Base-by-base conservation (phyloP, 2,797 vertebrate genomes). In the Sternotherus odoratus region DNA sequence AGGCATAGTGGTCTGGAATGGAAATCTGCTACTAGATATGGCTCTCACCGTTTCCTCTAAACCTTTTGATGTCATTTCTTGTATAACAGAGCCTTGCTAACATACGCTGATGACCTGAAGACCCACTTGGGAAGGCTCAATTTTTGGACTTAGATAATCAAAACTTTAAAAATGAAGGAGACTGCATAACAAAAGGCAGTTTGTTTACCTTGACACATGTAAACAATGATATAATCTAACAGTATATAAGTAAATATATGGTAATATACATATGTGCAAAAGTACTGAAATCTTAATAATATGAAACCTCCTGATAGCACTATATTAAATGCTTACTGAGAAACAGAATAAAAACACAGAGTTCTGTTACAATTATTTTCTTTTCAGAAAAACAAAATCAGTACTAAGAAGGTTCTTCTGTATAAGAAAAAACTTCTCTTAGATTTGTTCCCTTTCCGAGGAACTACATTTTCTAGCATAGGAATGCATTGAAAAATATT, bases 281-380 rank as follows among this genome's bases (percentile, higher is more conserved):
- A 51, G 36, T 82, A 80, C 63, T 12, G 51, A n/a, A 17, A 15
- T 17, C 56, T 66, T 0, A 3, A 13, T 28, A 46, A 74, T 28
- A 26, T 48, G 43, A 75, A 74, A 9, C 23, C 30, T 60, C 39
- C 5, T 15, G 51, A 74, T 17, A 79, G 4, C 12, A 77, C 1
- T 23, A 21, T 21, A 3, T 0, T 0, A 88, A 91, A 53, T 36
- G 49, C 8, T 0, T 53, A 43, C 12, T 48, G 19, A 87, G 8
- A 6, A 92, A 72, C 8, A 84, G 87, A 82, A 69, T 36, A 82
- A 49, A 13, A 79, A 3, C 36, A 77, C 5, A 1, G 12, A 77
- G 12, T 53, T 92, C 12, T 83, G 23, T 39, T 91, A 83, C 11
- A 46, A 33, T 1, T 9, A 75, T 16, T 8, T 75, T 43, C 54